Base-by-base conservation (phyloP, 2,888 invertebrate genomes). In the Cryptocephalus moraei region DNA sequence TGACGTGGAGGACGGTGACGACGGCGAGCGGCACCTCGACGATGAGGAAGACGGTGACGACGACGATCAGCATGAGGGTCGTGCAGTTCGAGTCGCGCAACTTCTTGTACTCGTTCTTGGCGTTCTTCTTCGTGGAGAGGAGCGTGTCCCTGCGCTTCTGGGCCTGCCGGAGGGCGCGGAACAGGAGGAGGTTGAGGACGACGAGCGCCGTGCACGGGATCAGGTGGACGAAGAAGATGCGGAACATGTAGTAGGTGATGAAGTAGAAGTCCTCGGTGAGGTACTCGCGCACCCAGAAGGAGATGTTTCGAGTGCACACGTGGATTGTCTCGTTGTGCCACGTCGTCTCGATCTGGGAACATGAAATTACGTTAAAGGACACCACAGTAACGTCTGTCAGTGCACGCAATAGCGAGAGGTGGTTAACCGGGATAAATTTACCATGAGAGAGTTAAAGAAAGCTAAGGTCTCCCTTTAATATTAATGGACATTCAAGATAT, bases 211-310 rank as follows among this genome's bases (percentile, higher is more conserved):
- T 81, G 73, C 94, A 94, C 0, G 95, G 95, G 48, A 91, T 75
- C 53, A 91, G 74, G 66, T 95, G 91, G n/a, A 95, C 91, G 70
- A 91, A 91, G 8, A 94, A 71, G 9, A 93, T 89, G 10, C 95
- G 78, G 68, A 92, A 93, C 63, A 85, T 80, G 73, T 79, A 90
- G 70, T 88, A 91, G 9, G 81, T 75, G 49, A 85, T 84, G 73
- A 82, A 94, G 73, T 91, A 95, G 8, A 83, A 73, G 67, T 89
- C 81, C 52, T 79, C 73, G 0, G 82, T 80, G 22, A 89, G 65
- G 52, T 79, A 75, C 10, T 78, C 70, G 34, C 70, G 67, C 42
- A 91, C 84, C 89, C 90, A 90, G 6, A 75, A 66, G 1, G 89
- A 81, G 51, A 79, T 77, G 52, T 74, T 68, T 65, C 78, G 75